These are phyloP conservation scores for Nylanderia fulva DNA, from an alignment of 1,140 invertebrate species.

Conservation along the genomic window DNA sequence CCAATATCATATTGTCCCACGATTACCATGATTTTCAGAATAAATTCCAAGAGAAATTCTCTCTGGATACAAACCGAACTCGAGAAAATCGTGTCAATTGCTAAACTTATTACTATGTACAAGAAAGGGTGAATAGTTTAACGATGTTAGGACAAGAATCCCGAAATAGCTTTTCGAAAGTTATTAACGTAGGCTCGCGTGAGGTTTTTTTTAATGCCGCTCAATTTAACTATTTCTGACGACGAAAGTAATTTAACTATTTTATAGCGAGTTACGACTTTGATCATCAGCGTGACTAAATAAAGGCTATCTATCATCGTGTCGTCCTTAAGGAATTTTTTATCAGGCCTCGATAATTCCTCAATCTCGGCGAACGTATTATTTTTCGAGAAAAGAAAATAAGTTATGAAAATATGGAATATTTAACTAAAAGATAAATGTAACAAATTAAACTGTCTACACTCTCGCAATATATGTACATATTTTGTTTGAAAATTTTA, in stretches of 20 bases:
- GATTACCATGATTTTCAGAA: too few relatives aligned
- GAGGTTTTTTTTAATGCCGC: conserved; percentile 26
- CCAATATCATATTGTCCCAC: too few relatives aligned
- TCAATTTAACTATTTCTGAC: conserved; percentile 18
- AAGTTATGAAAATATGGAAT: not conserved
- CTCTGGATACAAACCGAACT: not conserved
- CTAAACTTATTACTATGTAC: conserved; percentile 19
- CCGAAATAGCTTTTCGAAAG: conserved; percentile 16
- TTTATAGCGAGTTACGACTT: conserved; percentile 8
- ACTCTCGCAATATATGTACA: too few relatives aligned
- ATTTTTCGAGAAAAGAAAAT: not conserved
- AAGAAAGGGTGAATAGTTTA: conserved; percentile 36
- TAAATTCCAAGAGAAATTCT: too few relatives aligned
- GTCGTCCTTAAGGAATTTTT: not conserved
- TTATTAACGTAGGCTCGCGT: conserved; percentile 37
- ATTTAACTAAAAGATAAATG: too few relatives aligned
- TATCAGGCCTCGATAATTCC: conserved; percentile 4
- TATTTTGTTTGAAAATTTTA: not conserved
- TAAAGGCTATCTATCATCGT: not conserved
- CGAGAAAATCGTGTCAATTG: too few relatives aligned
- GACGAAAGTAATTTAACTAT: conserved; percentile 55
- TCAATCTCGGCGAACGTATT: not conserved
- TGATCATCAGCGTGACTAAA: not conserved
- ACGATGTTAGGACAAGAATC: conserved; percentile 11
- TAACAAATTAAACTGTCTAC: not conserved